Percentiles rank a stretch among this genome's conserved stretches.
Conservation (phyloP, 2,113 vertebrate species). For the Catagonus wagneri region DNA sequence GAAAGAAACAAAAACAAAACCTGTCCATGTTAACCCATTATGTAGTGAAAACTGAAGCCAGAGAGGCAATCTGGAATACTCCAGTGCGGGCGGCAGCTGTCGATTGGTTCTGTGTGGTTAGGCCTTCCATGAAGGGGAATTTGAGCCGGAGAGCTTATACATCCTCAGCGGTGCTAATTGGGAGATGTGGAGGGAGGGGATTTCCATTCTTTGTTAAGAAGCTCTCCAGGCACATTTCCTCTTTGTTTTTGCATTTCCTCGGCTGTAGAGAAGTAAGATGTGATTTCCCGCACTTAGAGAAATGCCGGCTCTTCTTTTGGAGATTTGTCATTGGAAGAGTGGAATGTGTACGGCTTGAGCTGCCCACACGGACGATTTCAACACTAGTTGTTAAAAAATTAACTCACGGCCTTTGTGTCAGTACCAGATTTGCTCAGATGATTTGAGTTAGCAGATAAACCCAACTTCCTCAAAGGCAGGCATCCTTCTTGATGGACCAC, state of each 20-base stretch:
- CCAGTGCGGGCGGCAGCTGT: not conserved
- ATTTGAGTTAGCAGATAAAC: slow-evolving; percentile 24
- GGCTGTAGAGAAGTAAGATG: slow-evolving; percentile 56
- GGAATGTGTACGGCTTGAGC: not conserved
- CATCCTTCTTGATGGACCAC: not conserved
- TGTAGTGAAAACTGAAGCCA: not conserved
- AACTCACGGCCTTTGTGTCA: not conserved
- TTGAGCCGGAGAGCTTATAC: not conserved
- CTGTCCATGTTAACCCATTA: not conserved
- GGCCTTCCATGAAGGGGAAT: slow-evolving; percentile 46
- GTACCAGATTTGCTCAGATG: not conserved
- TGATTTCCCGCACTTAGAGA: slow-evolving; percentile 56
- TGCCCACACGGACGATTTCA: slow-evolving; percentile 22
- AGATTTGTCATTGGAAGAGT: slow-evolving; percentile 41
- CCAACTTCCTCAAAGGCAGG: not conserved
- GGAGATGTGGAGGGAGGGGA: slow-evolving; percentile 66
- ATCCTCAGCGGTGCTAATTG: slow-evolving; percentile 38
- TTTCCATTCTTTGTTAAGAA: slow-evolving; percentile 78
- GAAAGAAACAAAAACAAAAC: not conserved
- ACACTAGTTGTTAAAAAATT: not conserved
- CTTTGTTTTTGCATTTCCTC: slow-evolving; percentile 62
- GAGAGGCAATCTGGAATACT: not conserved
- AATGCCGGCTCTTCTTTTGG: slow-evolving; percentile 56
- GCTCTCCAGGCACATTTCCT: slow-evolving; percentile 57
- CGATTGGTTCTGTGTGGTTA: not conserved